Base-by-base conservation (phyloP, 2,888 invertebrate genomes). In the Ochropleura leucogaster region DNA sequence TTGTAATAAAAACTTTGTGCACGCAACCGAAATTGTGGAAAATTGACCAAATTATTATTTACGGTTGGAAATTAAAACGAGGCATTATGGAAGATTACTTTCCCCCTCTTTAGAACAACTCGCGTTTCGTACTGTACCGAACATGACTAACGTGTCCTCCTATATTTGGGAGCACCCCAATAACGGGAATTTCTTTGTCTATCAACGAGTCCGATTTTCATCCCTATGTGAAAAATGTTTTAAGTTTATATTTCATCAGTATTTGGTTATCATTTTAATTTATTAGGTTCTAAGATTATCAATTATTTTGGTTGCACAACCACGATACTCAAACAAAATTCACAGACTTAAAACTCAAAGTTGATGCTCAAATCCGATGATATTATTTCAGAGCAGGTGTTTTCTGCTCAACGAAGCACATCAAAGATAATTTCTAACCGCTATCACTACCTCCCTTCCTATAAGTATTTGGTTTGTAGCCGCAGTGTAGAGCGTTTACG, bases 11-110 rank as follows among this genome's bases (percentile, higher is more conserved):
- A 96, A 96, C 95, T 96, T 96, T 94, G 94, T 91, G 90, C 96
- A 96, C 96, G 96, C 96, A 94, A 96, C 96, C 94, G 89, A 94
- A 96, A 95, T 95, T 95, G 94, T 95, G 93, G 95, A 93, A 95
- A 95, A 95, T 96, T 95, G 95, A 96, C 96, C 95, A 96, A 96
- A 96, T 96, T 95, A 94, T 96, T 96, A 96, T 96, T 96, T 96
- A 96, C 94, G 95, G 92, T 90, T 94, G 83, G 89, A 94, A 96
- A 96, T 96, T 96, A 95, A 95, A 95, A 95, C 94, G 90, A 91
- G 91, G 94, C 90, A 94, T 95, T 95, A 95, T 88, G 87, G 92
- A 91, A 94, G 93, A 95, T 95, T 95, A 93, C 94, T 92, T 94
- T 93, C 89, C 92, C 94, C 94, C 94, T 94, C 92, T 93, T 93